Base-by-base conservation (phyloP, 92 coral and sea anemone genomes). In the Phymanthus crucifer region DNA sequence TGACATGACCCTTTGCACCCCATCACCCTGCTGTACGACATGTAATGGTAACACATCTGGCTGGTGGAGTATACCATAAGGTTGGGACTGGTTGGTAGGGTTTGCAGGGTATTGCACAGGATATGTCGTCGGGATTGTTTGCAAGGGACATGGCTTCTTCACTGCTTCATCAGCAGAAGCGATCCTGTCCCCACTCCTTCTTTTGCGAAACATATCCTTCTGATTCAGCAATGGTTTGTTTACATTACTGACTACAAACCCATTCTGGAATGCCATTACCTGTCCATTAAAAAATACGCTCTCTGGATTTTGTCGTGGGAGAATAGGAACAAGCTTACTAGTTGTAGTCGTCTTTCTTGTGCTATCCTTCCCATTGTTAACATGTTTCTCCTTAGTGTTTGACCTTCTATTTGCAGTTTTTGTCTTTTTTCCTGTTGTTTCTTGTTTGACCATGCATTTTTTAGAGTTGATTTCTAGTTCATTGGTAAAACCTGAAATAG, bases 281-380 rank as follows among this genome's bases (percentile, higher is more conserved):
- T 64, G 72, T 32, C 81, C 81, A 77, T 57, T 77, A 36, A 64
- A n/a, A 26, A 64, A 77, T 3, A 61, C 6, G 4, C n/a, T 64
- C 23, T 77, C 81, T 61, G 81, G 43, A 37, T 32, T 61, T 64
- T 77, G 81, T 36, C 81, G 23, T 77, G 81, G 81, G 21, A 77
- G 69, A 18, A 77, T 77, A 8, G 81, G 81, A 11, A 77, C 26
- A 14, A 77, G 57, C 57, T 40, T 61, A 64, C 65, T 61, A 38
- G 72, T 72, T 1, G 72, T 64, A 27, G 65, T 32, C 6, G 29
- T 27, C 34, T 77, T 64, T 23, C 72, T 35, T 13, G 57, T 61
- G 31, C 27, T 64, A 37, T 61, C 81, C 17, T 64, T 77, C 4
- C 68, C 13, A 4, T 57, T 35, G 7, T 14, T 33, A 19, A 10